Base-by-base conservation (phyloP, 2,888 invertebrate species). In the Phanerotoma sp. region DNA sequence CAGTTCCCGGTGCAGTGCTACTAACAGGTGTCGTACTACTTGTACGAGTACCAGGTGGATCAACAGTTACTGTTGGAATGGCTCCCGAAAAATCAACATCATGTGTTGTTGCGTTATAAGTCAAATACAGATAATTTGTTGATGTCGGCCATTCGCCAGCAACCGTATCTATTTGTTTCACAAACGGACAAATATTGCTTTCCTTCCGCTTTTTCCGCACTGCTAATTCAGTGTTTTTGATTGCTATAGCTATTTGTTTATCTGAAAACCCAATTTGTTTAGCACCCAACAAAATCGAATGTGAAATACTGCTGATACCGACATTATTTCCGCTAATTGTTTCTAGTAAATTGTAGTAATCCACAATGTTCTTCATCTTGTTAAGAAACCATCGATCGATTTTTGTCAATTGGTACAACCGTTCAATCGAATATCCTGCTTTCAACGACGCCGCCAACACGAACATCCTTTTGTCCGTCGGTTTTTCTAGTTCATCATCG, bases 101-200 rank as follows among this genome's bases (percentile, higher is more conserved):
- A 74, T 94, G 90, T 25, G 84, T 81, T 1, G 74, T 79, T 0
- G 91, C 98, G 74, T 96, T 97, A 77, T 99, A 99, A 0, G 99
- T 99, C 22, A 97, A 76, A 72, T 98, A 99, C n/a, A 99, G 82
- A 74, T 99, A 99, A 78, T 99, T 99, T 1, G 99, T 99, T 28
- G 87, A 85, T 0, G 98, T 98, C 0, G 99, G 99, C 96, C 97
- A 99, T 78, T 99, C 99, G 0, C 97, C 99, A 33, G 99, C 97
- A 4, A 99, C 97, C 0, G 98, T 99, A 77, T 99, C 98, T 62
- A 99, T 98, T 81, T 96, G 95, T 78, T 98, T 98, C 1, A 98
- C 93, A 73, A 83, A 90, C 0, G 96, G 96, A 1, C 81, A 83
- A 16, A 97, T 87, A 37, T 85, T 85, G 77, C 80, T 82, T 69